Conservation (phyloP, 2,797 vertebrate species). For the Steatocranus sp. region DNA sequence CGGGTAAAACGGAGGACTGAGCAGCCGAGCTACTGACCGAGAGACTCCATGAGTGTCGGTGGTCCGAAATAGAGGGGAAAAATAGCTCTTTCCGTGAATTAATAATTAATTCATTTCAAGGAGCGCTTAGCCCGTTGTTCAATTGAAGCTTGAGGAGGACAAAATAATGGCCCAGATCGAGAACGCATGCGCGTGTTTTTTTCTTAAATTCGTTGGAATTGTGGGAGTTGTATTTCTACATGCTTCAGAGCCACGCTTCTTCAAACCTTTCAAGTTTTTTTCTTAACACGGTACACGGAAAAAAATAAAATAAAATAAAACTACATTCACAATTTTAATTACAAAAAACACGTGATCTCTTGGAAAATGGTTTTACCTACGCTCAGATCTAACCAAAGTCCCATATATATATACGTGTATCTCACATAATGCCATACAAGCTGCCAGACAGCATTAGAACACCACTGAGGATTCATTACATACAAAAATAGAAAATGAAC, state of each 20-base stretch:
- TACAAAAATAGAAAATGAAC: background rate
- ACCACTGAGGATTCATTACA: background rate
- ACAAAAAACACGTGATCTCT: rapidly evolving
- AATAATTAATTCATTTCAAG: constrained; percentile 72
- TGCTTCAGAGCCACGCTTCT: background rate
- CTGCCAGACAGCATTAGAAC: background rate
- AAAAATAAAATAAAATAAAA: background rate
- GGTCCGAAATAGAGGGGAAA: background rate
- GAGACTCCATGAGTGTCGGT: constrained; percentile 61
- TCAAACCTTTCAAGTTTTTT: background rate
- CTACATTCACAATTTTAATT: background rate
- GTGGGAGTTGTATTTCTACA: constrained; percentile 68
- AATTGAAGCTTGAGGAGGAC: constrained; percentile 73
- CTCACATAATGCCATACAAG: background rate
- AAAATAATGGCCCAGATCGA: constrained; percentile 69
- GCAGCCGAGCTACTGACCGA: constrained; percentile 53
- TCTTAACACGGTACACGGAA: background rate
- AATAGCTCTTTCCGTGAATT: constrained; percentile 33
- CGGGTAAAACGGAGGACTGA: constrained; percentile 52
- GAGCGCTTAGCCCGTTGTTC: constrained; percentile 67
- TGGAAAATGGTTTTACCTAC: background rate
- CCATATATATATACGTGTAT: background rate
- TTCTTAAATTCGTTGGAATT: constrained; percentile 7
- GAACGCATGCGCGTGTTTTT: constrained; percentile 63
- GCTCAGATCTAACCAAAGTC: background rate